Base-by-base conservation (phyloP, 30 jellyfish, hydroid and myxozoan genomes). In the Hydractinia echinata region DNA sequence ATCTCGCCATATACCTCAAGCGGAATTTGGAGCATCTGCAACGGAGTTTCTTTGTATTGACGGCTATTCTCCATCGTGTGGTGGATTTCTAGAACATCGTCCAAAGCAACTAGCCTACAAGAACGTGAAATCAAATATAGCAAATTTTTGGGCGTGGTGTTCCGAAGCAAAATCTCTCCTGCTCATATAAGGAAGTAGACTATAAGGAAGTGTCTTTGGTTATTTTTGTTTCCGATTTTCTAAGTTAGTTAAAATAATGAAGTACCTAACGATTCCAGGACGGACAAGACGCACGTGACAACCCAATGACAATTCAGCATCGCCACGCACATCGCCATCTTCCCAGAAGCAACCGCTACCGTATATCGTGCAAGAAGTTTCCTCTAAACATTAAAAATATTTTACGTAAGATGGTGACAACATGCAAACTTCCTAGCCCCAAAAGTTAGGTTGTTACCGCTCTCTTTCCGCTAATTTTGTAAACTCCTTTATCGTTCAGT, bases 301-400 rank as follows among this genome's bases (percentile, higher is more conserved):
- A 19, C 52, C 79, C 14, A 66, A 49, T 19, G 67, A 66, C 44
- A 91, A 64, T 10, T 76, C 64, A n/a, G 96, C 18, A n/a, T 71
- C 87, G 11, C 94, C 95, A 3, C 86, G 88, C 20, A 86, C 91
- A 20, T 67, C 53, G 20, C 83, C 91, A 20, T 79, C 70, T 53
- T 86, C 95, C 97, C 97, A 91, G 81, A 91, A 91, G 55, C 91
- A 94, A 54, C 96, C 97, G 77, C 72, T 91, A 7, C 97, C 96
- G 61, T 73, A 85, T 15, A 91, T 78, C 51, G 89, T 86, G 82
- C 96, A 79, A 68, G 55, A 61, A 51, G 72, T 71, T 52, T 91
- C 97, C 61, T 91, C 97, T 91, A 61, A 30, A 61, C 76, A 48
- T 21, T n/a, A 2, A 0, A 30, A 30, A 30, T 30, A 30, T 30